Evolutionary conservation across 2,888 invertebrate species (phyloP), one percentile per base, ranked within the genome.

Genomic region (Magallana nippona): DNA sequence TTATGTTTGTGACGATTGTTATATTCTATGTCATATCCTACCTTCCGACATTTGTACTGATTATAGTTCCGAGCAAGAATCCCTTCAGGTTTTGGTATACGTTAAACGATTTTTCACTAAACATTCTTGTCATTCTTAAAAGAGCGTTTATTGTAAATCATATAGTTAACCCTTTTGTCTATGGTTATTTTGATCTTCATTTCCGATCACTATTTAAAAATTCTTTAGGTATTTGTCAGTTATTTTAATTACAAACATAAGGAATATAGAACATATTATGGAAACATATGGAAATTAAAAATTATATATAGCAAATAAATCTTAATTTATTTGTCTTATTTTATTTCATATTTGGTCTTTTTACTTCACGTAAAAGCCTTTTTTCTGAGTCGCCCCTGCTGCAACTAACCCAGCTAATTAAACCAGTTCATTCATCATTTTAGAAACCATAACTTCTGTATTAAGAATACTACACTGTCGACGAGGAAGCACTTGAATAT

Each of bases 161-260:
- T 19, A 22, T 22, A 1, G 27, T 58, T n/a, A 80, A 80, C 55
- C 80, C 80, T 13, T 27, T 57, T 17, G n/a, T 80, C 3, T 58
- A 80, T 58, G 56, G 22, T 0, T 80, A 80, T 80, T 80, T 80
- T 80, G 80, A 80, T 80, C 10, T 78, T 3, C 56, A 55, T 55
- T 78, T 78, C 22, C 55, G 78, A 3, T 17, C 55, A 5, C 71
- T 27, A 1, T 71, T 71, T 11, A 27, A 27, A 11, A 22, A 71
- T 5, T 27, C 71, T 13, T 1, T 71, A 44, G 44, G 44, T 44
- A 44, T 44, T 44, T 44, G 44, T 44, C 44, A 44, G 44, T 44
- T 5, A 44, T 0, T 44, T 44, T 44, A 60, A 19, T 2, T 60
- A 17, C 10, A 60, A 60, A 60, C 17, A 60, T 60, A n/a, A 60